These are phyloP conservation scores for Oenanthe melanoleuca DNA, from an alignment of 2,113 vertebrate species.

Conservation along the genomic window DNA sequence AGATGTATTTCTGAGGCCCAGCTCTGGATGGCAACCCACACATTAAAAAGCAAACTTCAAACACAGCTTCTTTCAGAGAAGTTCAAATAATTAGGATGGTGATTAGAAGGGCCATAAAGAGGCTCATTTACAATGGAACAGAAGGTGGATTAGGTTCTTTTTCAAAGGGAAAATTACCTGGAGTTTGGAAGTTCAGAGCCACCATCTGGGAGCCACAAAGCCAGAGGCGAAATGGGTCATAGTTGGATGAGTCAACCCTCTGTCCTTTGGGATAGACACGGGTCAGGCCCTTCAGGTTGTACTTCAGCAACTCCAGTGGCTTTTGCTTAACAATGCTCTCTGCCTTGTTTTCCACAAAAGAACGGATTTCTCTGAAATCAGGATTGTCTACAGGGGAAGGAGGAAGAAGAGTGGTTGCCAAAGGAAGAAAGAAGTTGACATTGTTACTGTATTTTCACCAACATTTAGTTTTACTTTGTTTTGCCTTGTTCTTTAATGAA, in stretches of 20 bases:
- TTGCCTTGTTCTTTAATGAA: not conserved
- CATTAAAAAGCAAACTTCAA: not conserved
- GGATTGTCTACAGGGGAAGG: conserved; percentile 76
- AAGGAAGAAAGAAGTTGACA: not conserved
- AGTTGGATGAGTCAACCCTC: conserved; percentile 96
- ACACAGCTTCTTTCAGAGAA: not conserved
- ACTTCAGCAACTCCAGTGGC: conserved; percentile 81
- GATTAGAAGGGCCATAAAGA: not conserved
- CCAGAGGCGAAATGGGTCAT: conserved; percentile 93
- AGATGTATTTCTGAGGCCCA: not conserved
- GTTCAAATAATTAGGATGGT: not conserved
- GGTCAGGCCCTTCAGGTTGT: conserved; percentile 92
- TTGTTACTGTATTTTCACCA: not conserved
- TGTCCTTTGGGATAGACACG: conserved; percentile 95
- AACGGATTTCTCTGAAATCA: conserved; percentile 91
- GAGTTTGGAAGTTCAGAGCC: conserved; percentile 95
- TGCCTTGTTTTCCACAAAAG: conserved; percentile 93
- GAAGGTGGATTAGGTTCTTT: not conserved
- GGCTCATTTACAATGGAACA: not conserved
- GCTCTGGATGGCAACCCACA: not conserved
- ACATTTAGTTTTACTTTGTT: not conserved
- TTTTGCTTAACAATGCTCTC: conserved; percentile 81
- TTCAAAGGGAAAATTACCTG: conserved; percentile 75
- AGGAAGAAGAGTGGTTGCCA: not conserved
- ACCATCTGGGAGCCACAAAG: conserved; percentile 93